Evolutionary conservation across 2,888 invertebrate genomes (phyloP).

Genomic region (Melanargia galathea): DNA sequence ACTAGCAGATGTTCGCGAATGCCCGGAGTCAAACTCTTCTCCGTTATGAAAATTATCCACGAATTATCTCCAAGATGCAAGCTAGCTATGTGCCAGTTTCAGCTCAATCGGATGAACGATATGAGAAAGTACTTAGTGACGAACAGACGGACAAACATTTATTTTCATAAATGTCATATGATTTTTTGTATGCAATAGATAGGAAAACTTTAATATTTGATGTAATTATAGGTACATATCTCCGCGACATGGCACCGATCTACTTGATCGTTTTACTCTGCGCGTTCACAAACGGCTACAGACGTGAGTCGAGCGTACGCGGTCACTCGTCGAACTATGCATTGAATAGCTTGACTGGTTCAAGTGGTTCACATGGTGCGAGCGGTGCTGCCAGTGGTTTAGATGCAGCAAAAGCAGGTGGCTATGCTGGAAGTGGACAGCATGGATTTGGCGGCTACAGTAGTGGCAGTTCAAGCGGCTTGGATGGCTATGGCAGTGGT

Average conservation of each 20-base stretch:
- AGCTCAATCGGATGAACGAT: not conserved
- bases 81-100: too few species aligned
- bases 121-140: too few species aligned
- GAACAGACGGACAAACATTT: too few species aligned
- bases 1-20: too few species aligned
- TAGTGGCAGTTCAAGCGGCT: slow-evolving; percentile 1
- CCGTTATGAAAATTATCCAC: too few species aligned
- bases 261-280: slow-evolving; percentile 24
- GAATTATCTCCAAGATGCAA: too few species aligned
- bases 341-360: not conserved
- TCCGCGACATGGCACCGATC: slow-evolving; percentile 28
- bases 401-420: not conserved
- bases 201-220: not conserved
- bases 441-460: not conserved
- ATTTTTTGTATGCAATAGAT: too few species aligned
- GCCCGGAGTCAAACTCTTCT: too few species aligned
- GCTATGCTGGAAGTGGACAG: not conserved
- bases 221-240: slow-evolving; percentile 18
- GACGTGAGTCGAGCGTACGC: slow-evolving; percentile 1
- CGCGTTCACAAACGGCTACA: slow-evolving; percentile 19
- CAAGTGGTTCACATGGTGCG: not conserved
- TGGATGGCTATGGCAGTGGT: not conserved
- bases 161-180: too few species aligned
- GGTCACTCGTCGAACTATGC: not conserved
- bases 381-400: not conserved